phyloP scores from a whole-genome alignment of 2,113 vertebrate species.

The Oxygymnocypris stewartii region DNA sequence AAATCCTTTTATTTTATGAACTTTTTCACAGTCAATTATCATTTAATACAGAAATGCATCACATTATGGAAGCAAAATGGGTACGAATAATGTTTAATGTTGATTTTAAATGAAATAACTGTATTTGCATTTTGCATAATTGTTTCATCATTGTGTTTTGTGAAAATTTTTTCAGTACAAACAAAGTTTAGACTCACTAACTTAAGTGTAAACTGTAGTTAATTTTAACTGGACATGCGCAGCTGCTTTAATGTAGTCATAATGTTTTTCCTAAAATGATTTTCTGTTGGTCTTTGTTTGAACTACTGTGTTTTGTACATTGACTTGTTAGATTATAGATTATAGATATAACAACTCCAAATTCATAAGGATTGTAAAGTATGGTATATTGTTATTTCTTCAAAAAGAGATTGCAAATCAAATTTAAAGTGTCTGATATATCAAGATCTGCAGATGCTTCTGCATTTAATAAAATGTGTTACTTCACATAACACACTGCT shows the following conservation, averaged over 20 bases:
- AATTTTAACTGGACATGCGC: background rate
- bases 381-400: background rate
- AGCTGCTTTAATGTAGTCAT: background rate
- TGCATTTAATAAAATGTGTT: constrained; percentile 27
- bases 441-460: background rate
- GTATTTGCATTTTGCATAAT: background rate
- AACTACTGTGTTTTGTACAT: background rate
- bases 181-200: background rate
- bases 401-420: background rate
- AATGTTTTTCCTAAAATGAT: background rate
- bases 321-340: background rate
- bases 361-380: background rate
- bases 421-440: constrained; percentile 8
- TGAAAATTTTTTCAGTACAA: background rate
- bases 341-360: background rate
- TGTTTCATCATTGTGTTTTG: constrained; percentile 12
- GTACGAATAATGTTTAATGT: background rate
- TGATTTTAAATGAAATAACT: background rate
- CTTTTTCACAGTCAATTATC: background rate
- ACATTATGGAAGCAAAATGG: background rate
- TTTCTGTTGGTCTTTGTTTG: background rate
- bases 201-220: constrained; percentile 25
- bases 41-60: background rate
- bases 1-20: background rate
- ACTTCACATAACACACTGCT: background rate